phyloP scores from a whole-genome alignment of 2,113 vertebrate species.

The Pseudopipra pipra region DNA sequence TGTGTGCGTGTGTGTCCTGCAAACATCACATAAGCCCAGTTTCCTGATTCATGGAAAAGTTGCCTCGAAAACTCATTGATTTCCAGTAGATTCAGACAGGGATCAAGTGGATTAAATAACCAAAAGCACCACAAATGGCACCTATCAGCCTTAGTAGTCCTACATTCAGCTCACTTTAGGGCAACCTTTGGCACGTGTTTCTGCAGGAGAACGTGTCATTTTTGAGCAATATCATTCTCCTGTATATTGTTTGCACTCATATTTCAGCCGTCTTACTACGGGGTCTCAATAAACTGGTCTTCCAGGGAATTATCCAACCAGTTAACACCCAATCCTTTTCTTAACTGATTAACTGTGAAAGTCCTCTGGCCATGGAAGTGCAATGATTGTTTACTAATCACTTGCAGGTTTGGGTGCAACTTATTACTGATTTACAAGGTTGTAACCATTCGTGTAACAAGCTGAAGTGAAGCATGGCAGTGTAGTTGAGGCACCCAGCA shows the following conservation, averaged over 20 bases:
- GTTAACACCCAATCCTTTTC: not conserved
- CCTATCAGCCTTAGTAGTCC: not conserved
- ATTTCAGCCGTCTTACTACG: not conserved
- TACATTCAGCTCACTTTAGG: not conserved
- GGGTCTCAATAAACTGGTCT: not conserved
- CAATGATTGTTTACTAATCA: conserved; percentile 39
- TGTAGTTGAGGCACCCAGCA: not conserved
- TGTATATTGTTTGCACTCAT: not conserved
- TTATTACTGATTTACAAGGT: conserved; percentile 63
- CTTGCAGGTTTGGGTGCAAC: conserved; percentile 28
- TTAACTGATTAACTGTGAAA: conserved; percentile 60
- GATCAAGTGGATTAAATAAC: not conserved
- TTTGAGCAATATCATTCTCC: not conserved
- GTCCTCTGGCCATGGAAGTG: conserved; percentile 32
- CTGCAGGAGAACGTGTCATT: not conserved
- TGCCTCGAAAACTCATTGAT: not conserved
- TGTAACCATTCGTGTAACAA: not conserved
- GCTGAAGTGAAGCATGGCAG: not conserved
- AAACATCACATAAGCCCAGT: not conserved
- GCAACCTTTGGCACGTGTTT: not conserved
- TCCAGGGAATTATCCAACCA: not conserved
- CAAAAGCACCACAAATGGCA: not conserved
- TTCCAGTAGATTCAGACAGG: not conserved
- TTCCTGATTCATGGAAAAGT: not conserved
- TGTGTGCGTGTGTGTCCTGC: not conserved